Evolutionary conservation across 2,888 invertebrate species (phyloP).

Genomic region (Trypoxylon attenuatum): DNA sequence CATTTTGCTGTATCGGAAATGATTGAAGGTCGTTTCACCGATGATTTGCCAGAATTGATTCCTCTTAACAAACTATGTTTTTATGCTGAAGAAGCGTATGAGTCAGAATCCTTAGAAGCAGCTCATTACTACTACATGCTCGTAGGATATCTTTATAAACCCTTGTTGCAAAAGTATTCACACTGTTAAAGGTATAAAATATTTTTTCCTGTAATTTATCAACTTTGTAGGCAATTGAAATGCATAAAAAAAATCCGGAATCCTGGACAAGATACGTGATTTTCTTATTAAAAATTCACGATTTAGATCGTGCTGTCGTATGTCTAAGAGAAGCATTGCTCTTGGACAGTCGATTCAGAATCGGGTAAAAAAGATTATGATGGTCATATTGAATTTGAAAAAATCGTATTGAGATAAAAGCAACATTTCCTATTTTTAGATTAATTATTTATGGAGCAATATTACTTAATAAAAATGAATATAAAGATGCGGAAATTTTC

Average conservation of each 20-base stretch:
- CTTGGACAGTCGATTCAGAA: constrained; percentile 52
- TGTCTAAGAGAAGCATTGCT: constrained; percentile 58
- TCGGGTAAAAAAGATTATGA: constrained; percentile 42
- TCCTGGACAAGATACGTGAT: constrained; percentile 59
- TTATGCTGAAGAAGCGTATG: constrained; percentile 60
- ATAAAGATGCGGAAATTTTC: constrained; percentile 58
- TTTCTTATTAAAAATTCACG: constrained; percentile 47
- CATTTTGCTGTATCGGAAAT: constrained; percentile 55
- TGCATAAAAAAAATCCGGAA: constrained; percentile 36
- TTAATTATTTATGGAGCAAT: constrained; percentile 56
- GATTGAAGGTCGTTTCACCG: constrained; percentile 36
- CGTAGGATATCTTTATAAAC: constrained; percentile 26
- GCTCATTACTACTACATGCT: constrained; percentile 45
- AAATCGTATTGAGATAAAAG: not conserved
- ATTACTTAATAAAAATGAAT: constrained; percentile 47
- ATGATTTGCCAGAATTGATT: not conserved
- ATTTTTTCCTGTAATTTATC: not conserved
- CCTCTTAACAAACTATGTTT: constrained; percentile 26
- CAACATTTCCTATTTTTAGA: constrained; percentile 30
- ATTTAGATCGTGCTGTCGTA: constrained; percentile 56
- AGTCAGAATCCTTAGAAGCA: constrained; percentile 47
- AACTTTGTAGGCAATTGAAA: constrained; percentile 46
- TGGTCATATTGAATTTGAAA: not conserved
- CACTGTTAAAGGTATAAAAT: no score
- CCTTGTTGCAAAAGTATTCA: no score